phyloP scores from a whole-genome alignment of 2,888 invertebrate species.

The Parnassius orleans region DNA sequence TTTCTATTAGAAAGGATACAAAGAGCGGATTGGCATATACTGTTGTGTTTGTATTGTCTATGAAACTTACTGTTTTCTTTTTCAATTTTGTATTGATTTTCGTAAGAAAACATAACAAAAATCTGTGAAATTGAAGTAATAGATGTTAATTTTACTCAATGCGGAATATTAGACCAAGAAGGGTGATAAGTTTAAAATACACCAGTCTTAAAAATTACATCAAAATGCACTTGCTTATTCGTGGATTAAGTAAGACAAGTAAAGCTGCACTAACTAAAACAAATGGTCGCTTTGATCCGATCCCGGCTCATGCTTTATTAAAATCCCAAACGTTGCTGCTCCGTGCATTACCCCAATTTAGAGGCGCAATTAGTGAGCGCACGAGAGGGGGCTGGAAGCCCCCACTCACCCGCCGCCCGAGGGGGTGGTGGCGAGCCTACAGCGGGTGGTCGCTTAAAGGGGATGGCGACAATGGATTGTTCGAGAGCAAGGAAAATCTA shows the following conservation, averaged over 20 bases:
- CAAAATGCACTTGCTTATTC: constrained; percentile 24
- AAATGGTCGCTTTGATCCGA: constrained; percentile 69
- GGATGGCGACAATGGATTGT: constrained; percentile 20
- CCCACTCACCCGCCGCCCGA: constrained; percentile 39
- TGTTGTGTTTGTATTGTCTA: no score
- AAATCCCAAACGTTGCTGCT: constrained; percentile 62
- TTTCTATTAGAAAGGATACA: no score
- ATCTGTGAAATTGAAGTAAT: no score
- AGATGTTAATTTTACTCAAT: no score
- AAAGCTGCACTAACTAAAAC: constrained; percentile 68
- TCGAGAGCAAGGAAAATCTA: constrained; percentile 12
- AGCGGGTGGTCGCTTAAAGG: constrained; percentile 16
- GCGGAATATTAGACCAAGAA: no score
- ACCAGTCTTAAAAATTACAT: neutral
- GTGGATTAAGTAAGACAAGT: constrained; percentile 44
- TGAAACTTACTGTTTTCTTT: no score
- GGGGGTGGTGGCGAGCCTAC: constrained; percentile 32
- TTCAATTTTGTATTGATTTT: no score
- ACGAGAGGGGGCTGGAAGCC: constrained; percentile 49
- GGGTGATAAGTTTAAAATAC: no score
- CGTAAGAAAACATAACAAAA: no score
- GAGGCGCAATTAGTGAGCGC: constrained; percentile 72
- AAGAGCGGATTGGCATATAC: no score
- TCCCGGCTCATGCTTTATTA: constrained; percentile 68
- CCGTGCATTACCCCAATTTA: constrained; percentile 77